Conservation (phyloP, 1,140 invertebrate species). For the Caerostris darwini region DNA sequence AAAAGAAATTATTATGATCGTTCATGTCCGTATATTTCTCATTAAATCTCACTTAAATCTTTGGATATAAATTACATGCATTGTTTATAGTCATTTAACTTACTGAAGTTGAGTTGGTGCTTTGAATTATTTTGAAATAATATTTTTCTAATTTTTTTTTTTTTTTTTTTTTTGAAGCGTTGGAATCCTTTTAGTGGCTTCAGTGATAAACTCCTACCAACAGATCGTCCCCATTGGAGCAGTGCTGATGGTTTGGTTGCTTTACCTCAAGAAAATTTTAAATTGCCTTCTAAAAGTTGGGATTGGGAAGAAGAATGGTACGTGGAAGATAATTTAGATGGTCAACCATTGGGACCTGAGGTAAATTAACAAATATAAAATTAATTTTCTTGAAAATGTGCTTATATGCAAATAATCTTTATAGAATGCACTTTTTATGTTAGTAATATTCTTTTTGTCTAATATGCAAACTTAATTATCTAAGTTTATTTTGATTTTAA, state of each 20-base stretch:
- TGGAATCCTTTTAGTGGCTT: slow-evolving; percentile 96
- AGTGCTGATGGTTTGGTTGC: slow-evolving; percentile 89
- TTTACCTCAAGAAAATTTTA: slow-evolving; percentile 89
- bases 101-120: background rate
- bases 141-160: background rate
- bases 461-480: too few species aligned
- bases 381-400: too few species aligned
- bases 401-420: too few species aligned
- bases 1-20: too few species aligned
- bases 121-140: background rate
- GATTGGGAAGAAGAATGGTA: slow-evolving; percentile 97
- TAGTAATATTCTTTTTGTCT: too few species aligned
- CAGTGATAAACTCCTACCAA: slow-evolving; percentile 89
- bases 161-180: slow-evolving; percentile 84
- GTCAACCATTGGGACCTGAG: slow-evolving; percentile 92
- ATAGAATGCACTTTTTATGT: too few species aligned
- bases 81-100: background rate
- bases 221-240: slow-evolving; percentile 89
- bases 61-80: background rate
- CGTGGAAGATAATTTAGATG: slow-evolving; percentile 92
- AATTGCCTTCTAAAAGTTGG: slow-evolving; percentile 94
- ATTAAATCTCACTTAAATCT: background rate
- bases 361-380: slow-evolving; percentile 80
- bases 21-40: background rate
- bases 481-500: too few species aligned